phyloP scores from a whole-genome alignment of 1,140 invertebrate species.

The Ceratosolen solmsi region DNA sequence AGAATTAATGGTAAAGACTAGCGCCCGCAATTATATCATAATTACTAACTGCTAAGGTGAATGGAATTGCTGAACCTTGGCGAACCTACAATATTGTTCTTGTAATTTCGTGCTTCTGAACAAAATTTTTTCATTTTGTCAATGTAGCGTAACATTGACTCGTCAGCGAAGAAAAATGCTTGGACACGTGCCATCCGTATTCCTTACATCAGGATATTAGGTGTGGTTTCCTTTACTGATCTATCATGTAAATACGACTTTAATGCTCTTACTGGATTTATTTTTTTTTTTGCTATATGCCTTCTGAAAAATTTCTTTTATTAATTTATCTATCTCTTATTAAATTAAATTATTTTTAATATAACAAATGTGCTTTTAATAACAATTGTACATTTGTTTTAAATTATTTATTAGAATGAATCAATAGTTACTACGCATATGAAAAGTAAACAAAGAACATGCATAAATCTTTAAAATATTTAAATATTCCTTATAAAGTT shows the following conservation, averaged over 20 bases:
- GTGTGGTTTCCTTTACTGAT: neutral
- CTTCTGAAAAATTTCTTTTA: too few relatives aligned
- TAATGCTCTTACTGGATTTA: neutral
- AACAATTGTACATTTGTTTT: too few relatives aligned
- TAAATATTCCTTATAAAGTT: too few relatives aligned
- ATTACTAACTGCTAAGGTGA: slow-evolving; percentile 24
- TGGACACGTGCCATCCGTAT: slow-evolving; percentile 24
- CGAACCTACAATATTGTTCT: neutral
- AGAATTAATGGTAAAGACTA: neutral
- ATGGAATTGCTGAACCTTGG: neutral
- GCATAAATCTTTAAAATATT: too few relatives aligned
- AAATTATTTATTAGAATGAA: too few relatives aligned
- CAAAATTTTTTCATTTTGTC: neutral
- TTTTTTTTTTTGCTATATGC: neutral
- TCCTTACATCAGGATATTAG: neutral
- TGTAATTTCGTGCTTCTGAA: neutral
- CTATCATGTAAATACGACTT: neutral
- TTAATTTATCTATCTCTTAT: too few relatives aligned
- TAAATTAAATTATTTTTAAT: too few relatives aligned
- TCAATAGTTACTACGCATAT: too few relatives aligned
- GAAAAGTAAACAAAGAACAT: too few relatives aligned
- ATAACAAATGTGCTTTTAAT: too few relatives aligned
- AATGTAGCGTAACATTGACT: neutral
- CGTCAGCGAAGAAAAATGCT: slow-evolving; percentile 1
- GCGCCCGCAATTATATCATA: slow-evolving; percentile 27